Evolutionary conservation across 1,140 invertebrate genomes (phyloP), one percentile per base, ranked within the genome.

Genomic region (Sinella curviseta): DNA sequence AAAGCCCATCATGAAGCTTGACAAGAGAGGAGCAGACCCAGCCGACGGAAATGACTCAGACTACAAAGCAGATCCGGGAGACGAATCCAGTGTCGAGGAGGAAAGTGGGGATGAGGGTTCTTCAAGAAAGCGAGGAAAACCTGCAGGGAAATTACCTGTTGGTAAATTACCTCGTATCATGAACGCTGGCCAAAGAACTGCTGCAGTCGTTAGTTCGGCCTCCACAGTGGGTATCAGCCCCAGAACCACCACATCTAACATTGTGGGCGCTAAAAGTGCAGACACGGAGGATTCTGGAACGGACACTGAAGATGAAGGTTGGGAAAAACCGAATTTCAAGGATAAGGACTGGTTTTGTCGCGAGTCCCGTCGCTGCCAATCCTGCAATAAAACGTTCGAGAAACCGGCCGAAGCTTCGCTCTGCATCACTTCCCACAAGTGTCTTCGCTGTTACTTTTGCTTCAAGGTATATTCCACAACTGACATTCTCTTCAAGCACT

Each of bases 401-500:
- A 70, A 33, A n/a, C 65, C 65, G 4, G 28, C 26, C 12, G 65
- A 70, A 30, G 65, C 65, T 3, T 30, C 65, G 2, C 31, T 70
- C 8, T 70, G 65, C 31, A 70, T 70, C 8, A 60, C 55, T 3
- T 60, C 55, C n/a, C 55, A 60, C 55, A 60, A 60, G n/a, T 17
- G 24, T 26, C 55, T 60, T 24, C 8, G 55, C 8, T 60, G 55
- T 24, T 60, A 60, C 24, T 60, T 60, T 24, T 60, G 55, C 55
- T 60, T 60, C 55, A 14, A 60, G n/a, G 14, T 26, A 3, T 60
- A n/a, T 24, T n/a, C 14, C 55, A n/a, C 55, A 3, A 60, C 55
- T 60, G 55, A 60, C 55, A 60, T 60, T 24, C n/a, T 60, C 3
- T 60, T 60, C 24, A 60, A 60, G 55, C 55, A 60, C 55, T 60